phyloP scores from a whole-genome alignment of 2,888 invertebrate species.

The Campaea margaritaria region DNA sequence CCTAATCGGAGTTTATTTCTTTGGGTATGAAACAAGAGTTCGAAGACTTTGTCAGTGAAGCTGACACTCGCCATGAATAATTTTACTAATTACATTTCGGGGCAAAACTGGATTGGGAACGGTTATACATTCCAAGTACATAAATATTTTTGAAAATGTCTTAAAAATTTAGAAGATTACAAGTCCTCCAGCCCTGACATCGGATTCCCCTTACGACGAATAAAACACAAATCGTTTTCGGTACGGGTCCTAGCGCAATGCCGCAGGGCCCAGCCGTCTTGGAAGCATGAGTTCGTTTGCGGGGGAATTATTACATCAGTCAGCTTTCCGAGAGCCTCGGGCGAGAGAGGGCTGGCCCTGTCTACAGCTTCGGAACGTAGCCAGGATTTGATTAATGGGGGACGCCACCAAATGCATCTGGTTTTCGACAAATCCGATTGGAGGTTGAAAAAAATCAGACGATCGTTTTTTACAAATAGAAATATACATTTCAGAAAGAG shows the following conservation, averaged over 20 bases:
- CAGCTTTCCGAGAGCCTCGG: constrained; percentile 33
- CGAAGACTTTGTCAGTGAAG: no score
- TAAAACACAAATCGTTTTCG: constrained; percentile 6
- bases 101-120: no score
- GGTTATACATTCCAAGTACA: no score
- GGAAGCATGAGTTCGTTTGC: constrained; percentile 44
- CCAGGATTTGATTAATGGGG: constrained; percentile 4
- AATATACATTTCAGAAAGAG: no score
- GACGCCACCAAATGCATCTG: background rate
- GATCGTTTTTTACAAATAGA: no score
- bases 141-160: no score
- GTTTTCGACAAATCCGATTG: background rate
- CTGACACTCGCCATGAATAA: no score
- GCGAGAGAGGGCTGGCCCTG: constrained; percentile 18
- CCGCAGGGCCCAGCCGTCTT: constrained; percentile 23
- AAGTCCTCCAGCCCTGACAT: background rate
- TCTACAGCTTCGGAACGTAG: constrained; percentile 15
- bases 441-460: background rate
- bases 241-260: constrained; percentile 27
- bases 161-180: no score
- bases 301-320: constrained; percentile 53
- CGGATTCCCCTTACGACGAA: constrained; percentile 1
- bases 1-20: no score
- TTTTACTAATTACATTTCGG: no score
- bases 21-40: no score